Evolutionary conservation across 2,888 invertebrate genomes (phyloP), one percentile per base, ranked within the genome.

Genomic region (Limnephilus lunatus): DNA sequence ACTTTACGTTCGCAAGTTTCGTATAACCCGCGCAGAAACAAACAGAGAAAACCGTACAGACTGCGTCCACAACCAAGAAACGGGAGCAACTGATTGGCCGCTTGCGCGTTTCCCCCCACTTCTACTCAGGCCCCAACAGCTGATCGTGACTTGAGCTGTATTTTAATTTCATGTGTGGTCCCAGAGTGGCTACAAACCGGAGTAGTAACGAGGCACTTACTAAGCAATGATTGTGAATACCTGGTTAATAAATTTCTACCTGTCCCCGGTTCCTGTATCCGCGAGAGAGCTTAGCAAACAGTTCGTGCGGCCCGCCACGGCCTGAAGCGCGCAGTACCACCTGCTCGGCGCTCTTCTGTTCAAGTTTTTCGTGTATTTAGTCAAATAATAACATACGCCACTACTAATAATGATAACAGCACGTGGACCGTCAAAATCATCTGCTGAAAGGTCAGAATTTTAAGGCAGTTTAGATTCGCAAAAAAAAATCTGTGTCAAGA

Each of bases 11-110:
- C 32, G 68, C 80, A 19, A 86, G 44, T n/a, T 86, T 39, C 44
- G 30, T 1, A 9, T 2, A 68, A 19, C n/a, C n/a, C 25, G 44
- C 48, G 44, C 68, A 68, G 68, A 68, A 39, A 19, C 15, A n/a
- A 89, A 68, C 89, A 31, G 30, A 11, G 68, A 80, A 7, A 30
- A 90, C 30, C 68, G 25, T 9, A 68, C 68, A 68, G 68, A 89
- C 68, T 9, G 25, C 90, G 35, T 44, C 30, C 90, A 31, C 90
- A 19, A 32, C 85, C 53, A 85, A 53, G 53, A n/a, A 68, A 85
- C 85, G 12, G 68, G 85, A 90, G 85, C 83, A 35, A 90, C 90
- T 90, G 90, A 89, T 35, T 31, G 82, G 82, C 82, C 82, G 82
- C 5, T 25, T 15, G 30, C 12, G 19, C n/a, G 30, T 3, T 35